Conservation (phyloP, 2,888 invertebrate species). For the Tenthredo notha region DNA sequence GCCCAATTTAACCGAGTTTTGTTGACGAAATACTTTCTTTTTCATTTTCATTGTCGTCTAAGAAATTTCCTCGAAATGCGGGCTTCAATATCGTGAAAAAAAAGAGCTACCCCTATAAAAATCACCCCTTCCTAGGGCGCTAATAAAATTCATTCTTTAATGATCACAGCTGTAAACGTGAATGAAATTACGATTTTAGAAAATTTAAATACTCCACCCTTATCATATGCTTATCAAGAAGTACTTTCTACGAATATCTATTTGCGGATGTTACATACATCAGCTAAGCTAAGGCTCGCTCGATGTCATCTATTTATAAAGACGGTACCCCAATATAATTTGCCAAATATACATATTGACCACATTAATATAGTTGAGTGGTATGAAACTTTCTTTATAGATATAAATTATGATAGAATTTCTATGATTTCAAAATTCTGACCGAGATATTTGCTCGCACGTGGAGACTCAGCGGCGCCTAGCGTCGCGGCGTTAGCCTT, state of each 20-base stretch:
- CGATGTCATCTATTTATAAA: not conserved
- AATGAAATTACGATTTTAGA: not conserved
- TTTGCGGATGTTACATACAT: not conserved
- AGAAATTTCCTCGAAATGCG: not conserved
- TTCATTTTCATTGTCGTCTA: not conserved
- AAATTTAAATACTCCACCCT: not conserved
- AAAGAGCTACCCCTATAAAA: not conserved
- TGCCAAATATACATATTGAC: not conserved
- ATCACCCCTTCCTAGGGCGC: not conserved
- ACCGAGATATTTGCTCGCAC: conserved; percentile 55
- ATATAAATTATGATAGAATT: not conserved
- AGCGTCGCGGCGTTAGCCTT: conserved; percentile 57
- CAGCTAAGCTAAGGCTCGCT: not conserved
- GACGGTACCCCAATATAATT: not conserved
- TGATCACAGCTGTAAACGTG: not conserved
- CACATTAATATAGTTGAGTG: not conserved
- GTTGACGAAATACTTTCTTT: not conserved
- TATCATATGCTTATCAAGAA: not conserved
- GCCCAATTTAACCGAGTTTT: not conserved
- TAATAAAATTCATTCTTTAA: not conserved
- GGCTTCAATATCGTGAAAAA: not conserved
- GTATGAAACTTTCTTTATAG: not conserved
- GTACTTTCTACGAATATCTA: not conserved
- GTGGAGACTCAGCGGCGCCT: conserved; percentile 70
- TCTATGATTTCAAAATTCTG: not conserved